Evolutionary conservation across 23 tunicate species (phyloP), one percentile per base, ranked within the genome.

Genomic region (Styela plicata): DNA sequence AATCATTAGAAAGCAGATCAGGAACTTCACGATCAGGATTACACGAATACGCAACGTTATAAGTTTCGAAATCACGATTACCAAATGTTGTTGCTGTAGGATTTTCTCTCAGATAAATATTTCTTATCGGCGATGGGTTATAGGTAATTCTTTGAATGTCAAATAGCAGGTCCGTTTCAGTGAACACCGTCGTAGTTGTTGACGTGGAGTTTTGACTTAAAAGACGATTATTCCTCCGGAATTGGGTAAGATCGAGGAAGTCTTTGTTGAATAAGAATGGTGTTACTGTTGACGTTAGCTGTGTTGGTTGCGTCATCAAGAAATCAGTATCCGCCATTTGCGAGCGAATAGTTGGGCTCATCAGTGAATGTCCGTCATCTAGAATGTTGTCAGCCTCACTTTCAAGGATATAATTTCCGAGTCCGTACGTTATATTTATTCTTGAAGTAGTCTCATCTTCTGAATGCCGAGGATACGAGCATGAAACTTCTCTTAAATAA

Each of bases 1-100:
- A 21, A 3, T 71, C 77, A 13, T 26, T 34, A 34, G 24, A 71
- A 31, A 71, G 37, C 7, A 71, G 35, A 71, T 71, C 77, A 2
- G 77, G 77, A 22, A 71, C 77, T 26, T 71, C 77, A 28, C 77
- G 26, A 33, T 3, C 3, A 3, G 77, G 77, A 29, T 71, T 71
- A n/a, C 36, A 29, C 17, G 77, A 71, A 17, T 71, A 71, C 36
- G 77, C 77, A 13, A 32, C 24, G 36, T 71, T 71, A 17, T 18
- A 71, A 2, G 36, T 30, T 33, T 71, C 77, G 35, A 71, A 71
- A 2, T 71, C 77, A 44, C 57, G 57, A 44, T 44, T 44, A 5
- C 57, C 57, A 7, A 44, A 44, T 7, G 57, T 44, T 44, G 57
- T 44, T 44, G 13, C 13, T 44, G 57, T 13, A 44, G 57, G 13